A percentile compares a stretch with the other conserved stretches of the same genome.
Evolutionary conservation across 2,113 vertebrate genomes (phyloP).

Genomic region (Piprites chloris): DNA sequence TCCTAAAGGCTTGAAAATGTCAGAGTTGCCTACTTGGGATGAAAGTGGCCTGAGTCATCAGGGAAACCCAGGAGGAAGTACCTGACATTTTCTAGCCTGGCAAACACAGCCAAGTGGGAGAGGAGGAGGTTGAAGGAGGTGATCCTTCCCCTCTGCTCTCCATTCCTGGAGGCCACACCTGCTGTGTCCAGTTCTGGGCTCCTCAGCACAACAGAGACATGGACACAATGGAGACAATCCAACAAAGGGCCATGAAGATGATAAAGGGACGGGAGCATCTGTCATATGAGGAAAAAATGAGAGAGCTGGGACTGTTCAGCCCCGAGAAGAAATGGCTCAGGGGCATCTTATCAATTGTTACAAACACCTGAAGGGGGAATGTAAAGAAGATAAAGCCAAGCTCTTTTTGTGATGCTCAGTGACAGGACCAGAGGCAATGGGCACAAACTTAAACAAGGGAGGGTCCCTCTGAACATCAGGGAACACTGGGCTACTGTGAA

Average conservation of each 20-base stretch:
- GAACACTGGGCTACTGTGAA: neutral
- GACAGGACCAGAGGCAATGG: neutral
- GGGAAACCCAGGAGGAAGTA: neutral
- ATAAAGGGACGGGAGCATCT: neutral
- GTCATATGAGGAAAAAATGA: neutral
- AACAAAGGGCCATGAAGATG: neutral
- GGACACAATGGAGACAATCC: neutral
- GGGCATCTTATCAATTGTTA: neutral
- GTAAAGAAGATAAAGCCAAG: neutral
- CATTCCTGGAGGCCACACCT: neutral
- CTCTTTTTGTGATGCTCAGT: neutral
- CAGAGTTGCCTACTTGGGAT: neutral
- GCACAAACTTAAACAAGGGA: neutral
- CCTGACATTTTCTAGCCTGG: neutral
- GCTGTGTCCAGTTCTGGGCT: neutral
- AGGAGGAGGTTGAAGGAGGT: neutral
- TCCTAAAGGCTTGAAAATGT: neutral
- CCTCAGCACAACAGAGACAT: neutral
- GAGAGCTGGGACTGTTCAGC: neutral
- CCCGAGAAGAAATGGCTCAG: neutral
- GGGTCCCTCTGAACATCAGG: neutral
- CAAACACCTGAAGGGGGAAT: neutral
- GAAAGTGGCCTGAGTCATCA: neutral
- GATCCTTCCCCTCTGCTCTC: neutral
- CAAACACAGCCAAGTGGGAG: neutral